A percentile compares a stretch with the other conserved stretches of the same genome.
Conservation (phyloP, 2,797 vertebrate species). For the Anabacerthia variegaticeps region DNA sequence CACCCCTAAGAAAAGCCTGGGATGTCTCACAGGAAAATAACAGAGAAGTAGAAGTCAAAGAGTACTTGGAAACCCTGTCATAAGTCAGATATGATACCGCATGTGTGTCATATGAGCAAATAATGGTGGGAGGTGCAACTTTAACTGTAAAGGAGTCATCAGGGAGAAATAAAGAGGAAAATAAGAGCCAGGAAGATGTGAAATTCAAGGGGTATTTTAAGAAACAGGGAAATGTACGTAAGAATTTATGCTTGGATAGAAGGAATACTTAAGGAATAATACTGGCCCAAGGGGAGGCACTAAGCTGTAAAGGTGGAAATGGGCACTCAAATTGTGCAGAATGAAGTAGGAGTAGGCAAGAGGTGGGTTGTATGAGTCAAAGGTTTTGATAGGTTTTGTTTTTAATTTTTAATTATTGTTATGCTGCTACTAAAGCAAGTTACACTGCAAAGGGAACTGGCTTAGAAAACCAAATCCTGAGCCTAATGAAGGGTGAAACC, state of each 20-base stretch:
- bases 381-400: background rate
- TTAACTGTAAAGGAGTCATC: background rate
- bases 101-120: background rate
- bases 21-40: background rate
- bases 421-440: background rate
- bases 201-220: background rate
- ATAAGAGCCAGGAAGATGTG: background rate
- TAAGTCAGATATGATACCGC: rapidly evolving
- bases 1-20: background rate
- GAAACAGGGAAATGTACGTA: background rate
- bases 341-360: background rate
- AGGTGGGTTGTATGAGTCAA: background rate
- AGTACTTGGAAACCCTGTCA: background rate
- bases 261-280: background rate
- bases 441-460: background rate
- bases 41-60: background rate
- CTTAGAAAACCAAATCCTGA: background rate
- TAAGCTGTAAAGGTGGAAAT: background rate
- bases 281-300: background rate
- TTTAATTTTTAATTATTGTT: background rate
- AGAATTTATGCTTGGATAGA: background rate
- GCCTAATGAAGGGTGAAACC: background rate
- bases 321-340: background rate
- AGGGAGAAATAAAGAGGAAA: background rate
- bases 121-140: background rate